Evolutionary conservation across 2,113 vertebrate genomes (phyloP).

Genomic region (Hipposideros armiger): DNA sequence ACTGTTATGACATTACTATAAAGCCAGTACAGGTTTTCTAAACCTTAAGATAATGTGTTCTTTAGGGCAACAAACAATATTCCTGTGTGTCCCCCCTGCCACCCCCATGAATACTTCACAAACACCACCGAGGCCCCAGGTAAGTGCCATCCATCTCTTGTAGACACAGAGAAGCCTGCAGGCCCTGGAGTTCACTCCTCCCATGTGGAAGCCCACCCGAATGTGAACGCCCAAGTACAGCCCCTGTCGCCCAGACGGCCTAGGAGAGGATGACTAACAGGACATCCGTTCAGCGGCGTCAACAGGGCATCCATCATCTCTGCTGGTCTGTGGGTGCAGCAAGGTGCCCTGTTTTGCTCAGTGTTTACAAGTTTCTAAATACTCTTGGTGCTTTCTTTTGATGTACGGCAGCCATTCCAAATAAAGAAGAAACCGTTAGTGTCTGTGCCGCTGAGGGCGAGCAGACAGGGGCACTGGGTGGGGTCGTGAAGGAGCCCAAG

Average conservation of each 20-base stretch:
- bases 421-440: constrained; percentile 83
- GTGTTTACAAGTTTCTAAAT: constrained; percentile 85
- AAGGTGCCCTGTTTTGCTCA: constrained; percentile 72
- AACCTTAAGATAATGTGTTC: constrained; percentile 81
- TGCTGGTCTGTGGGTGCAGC: constrained; percentile 73
- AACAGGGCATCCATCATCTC: constrained; percentile 76
- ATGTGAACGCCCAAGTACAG: constrained; percentile 65
- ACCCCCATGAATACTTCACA: constrained; percentile 72
- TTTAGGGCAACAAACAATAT: constrained; percentile 85
- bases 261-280: constrained; percentile 68
- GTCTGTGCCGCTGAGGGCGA: constrained; percentile 83
- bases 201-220: constrained; percentile 52
- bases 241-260: constrained; percentile 61
- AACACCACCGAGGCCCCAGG: background rate
- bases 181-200: constrained; percentile 57
- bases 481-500: constrained; percentile 80
- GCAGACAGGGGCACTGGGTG: constrained; percentile 75
- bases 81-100: constrained; percentile 68
- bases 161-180: constrained; percentile 53
- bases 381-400: constrained; percentile 81
- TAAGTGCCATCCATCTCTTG: constrained; percentile 52
- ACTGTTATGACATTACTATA: constrained; percentile 89
- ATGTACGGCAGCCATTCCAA: constrained; percentile 80
- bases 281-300: constrained; percentile 64
- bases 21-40: constrained; percentile 83